A percentile compares a stretch with the other conserved stretches of the same genome.
Conservation (phyloP, 2,113 vertebrate species). For the Lepus americanus region DNA sequence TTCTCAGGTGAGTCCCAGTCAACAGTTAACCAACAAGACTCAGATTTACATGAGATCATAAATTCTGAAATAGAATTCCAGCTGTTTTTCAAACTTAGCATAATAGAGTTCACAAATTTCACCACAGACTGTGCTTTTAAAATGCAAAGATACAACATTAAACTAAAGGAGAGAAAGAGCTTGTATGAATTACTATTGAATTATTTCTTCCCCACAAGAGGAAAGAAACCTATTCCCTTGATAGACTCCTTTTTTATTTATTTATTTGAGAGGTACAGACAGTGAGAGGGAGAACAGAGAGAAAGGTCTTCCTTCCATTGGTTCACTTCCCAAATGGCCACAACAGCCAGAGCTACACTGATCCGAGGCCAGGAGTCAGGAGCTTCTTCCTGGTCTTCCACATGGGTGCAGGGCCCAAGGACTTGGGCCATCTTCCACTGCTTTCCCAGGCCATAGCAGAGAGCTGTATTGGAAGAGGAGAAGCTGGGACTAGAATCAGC, state of each 20-base stretch:
- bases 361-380: too few species aligned
- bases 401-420: too few species aligned
- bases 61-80: slow-evolving; percentile 60
- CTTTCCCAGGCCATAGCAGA: too few species aligned
- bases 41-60: slow-evolving; percentile 48
- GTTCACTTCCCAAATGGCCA: too few species aligned
- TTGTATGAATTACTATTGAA: neutral
- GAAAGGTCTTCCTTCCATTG: too few species aligned
- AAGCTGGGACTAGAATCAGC: too few species aligned
- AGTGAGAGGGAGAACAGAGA: too few species aligned
- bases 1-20: neutral
- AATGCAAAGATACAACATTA: slow-evolving; percentile 7
- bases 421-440: too few species aligned
- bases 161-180: neutral
- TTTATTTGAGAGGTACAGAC: too few species aligned
- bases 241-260: neutral
- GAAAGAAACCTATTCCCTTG: neutral
- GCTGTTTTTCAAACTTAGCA: slow-evolving; percentile 62
- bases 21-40: neutral
- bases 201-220: neutral
- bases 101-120: slow-evolving; percentile 26
- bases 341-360: too few species aligned
- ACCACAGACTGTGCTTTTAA: slow-evolving; percentile 24
- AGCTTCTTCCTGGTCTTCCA: too few species aligned
- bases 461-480: too few species aligned